Percentiles rank a stretch among this genome's conserved stretches.
These are phyloP conservation scores for Zosterops hypoxanthus DNA, from an alignment of 2,113 vertebrate genomes.

Conservation along the genomic window DNA sequence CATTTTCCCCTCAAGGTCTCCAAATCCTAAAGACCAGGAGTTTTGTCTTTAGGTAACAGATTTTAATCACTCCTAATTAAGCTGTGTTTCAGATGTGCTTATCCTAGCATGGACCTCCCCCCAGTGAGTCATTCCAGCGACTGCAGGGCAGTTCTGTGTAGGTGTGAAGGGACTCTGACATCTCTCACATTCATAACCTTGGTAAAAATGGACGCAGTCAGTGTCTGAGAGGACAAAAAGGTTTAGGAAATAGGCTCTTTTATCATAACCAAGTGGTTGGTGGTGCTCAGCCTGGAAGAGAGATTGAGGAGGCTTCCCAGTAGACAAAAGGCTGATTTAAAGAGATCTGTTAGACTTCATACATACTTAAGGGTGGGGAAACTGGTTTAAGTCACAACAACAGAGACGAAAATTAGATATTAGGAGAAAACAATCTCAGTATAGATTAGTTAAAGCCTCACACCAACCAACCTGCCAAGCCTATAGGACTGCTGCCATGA, in stretches of 20 bases:
- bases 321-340: neutral
- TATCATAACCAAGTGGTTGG: neutral
- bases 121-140: accelerated
- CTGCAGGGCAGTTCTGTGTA: neutral
- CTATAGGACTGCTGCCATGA: neutral
- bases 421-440: neutral
- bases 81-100: neutral
- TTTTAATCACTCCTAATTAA: neutral
- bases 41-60: neutral
- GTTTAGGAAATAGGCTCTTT: neutral
- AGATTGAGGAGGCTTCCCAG: neutral
- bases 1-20: neutral
- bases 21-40: neutral
- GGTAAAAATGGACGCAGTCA: neutral
- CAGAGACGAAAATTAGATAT: neutral
- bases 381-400: neutral
- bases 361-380: neutral
- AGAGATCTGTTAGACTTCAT: neutral
- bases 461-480: neutral
- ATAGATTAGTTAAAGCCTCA: neutral
- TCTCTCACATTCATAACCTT: neutral
- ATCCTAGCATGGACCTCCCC: neutral
- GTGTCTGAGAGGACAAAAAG: neutral
- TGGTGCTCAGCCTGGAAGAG: neutral
- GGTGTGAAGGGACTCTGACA: neutral